These are phyloP conservation scores for Polia nebulosa DNA, from an alignment of 2,888 invertebrate species.

Conservation along the genomic window DNA sequence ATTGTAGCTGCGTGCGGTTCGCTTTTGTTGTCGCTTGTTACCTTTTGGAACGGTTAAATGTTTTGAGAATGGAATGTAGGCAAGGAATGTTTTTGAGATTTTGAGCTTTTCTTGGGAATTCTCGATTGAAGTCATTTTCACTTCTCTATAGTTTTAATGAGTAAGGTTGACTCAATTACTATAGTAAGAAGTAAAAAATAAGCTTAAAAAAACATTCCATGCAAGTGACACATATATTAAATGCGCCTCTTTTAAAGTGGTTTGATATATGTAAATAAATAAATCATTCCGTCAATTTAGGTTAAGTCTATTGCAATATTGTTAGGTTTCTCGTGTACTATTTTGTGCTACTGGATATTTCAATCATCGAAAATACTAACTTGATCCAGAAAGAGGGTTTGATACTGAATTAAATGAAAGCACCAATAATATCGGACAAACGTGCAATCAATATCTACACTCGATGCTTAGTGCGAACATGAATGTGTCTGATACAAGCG, in stretches of 20 bases:
- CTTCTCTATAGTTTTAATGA: too few relatives aligned
- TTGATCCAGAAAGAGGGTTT: not conserved
- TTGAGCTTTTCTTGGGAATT: not conserved
- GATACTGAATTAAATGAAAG: constrained; percentile 18
- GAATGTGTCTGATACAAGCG: constrained; percentile 32
- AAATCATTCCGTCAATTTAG: too few relatives aligned
- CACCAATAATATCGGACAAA: constrained; percentile 24
- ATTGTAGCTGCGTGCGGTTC: constrained; percentile 41
- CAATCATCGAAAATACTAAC: too few relatives aligned
- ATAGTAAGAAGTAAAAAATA: too few relatives aligned
- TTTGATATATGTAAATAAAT: too few relatives aligned
- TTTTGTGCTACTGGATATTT: too few relatives aligned
- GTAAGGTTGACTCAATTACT: too few relatives aligned
- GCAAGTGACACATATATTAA: too few relatives aligned
- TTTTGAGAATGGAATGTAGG: constrained; percentile 13
- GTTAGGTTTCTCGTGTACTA: too few relatives aligned
- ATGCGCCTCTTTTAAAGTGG: too few relatives aligned
- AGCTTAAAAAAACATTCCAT: too few relatives aligned
- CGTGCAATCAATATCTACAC: constrained; percentile 25
- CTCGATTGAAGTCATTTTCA: not conserved
- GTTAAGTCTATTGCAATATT: too few relatives aligned
- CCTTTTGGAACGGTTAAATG: not conserved
- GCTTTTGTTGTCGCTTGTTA: constrained; percentile 23
- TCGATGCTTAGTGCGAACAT: constrained; percentile 18
- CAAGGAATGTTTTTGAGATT: not conserved